Evolutionary conservation across 1,140 invertebrate species (phyloP).

Genomic region (Drosophila melanogaster): Release_6_plus_ISO1_MT NT_037436.4:7200001-7200500

Average conservation of each 20-base stretch:
- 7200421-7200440: conserved; percentile 42
- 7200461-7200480: conserved; percentile 8
- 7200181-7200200: conserved; percentile 70
- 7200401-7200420: conserved; percentile 28
- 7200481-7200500: background rate
- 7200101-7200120: conserved; percentile 71
- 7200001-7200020: conserved; percentile 79
- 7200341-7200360: conserved; percentile 44
- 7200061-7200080: conserved; percentile 12
- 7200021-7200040: conserved; percentile 58
- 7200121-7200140: conserved; percentile 83
- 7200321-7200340: conserved; percentile 55
- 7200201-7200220: conserved; percentile 44
- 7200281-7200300: conserved; percentile 17
- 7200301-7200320: conserved; percentile 34
- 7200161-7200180: conserved; percentile 80
- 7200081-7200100: background rate
- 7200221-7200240: conserved; percentile 5
- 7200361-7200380: conserved; percentile 50
- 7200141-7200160: conserved; percentile 75
- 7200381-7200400: conserved; percentile 2
- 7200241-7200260: conserved; percentile 58
- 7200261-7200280: conserved; percentile 59
- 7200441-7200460: conserved; percentile 7
- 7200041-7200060: conserved; percentile 40